Evolutionary conservation across 1,140 invertebrate species (phyloP).

Genomic region (Teleopsis dalmanni): DNA sequence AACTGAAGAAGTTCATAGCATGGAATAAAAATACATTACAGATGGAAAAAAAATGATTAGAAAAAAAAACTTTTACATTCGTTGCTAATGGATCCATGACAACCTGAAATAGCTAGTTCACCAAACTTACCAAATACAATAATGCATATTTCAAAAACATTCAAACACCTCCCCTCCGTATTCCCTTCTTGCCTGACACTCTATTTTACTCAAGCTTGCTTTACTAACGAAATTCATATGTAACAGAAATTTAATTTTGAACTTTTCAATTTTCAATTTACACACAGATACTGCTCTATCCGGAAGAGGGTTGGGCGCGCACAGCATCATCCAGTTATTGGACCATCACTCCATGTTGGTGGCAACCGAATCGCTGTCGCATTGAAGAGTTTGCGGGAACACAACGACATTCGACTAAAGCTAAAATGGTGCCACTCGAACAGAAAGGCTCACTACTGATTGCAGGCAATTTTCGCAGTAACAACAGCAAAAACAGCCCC

Average conservation of each 20-base stretch:
- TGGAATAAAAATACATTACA: too few species aligned
- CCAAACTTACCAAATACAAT: too few species aligned
- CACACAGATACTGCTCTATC: constrained; percentile 67
- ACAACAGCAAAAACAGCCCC: constrained; percentile 18
- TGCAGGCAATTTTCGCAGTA: constrained; percentile 71
- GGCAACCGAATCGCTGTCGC: constrained; percentile 71
- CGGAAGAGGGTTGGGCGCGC: constrained; percentile 78
- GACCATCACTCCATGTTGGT: constrained; percentile 80
- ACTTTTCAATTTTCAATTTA: neutral
- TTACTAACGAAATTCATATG: neutral
- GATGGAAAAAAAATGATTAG: too few species aligned
- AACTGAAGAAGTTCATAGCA: too few species aligned
- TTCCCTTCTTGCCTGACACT: too few species aligned
- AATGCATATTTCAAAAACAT: too few species aligned
- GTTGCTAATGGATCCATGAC: too few species aligned
- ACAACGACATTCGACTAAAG: constrained; percentile 68
- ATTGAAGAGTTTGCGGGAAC: constrained; percentile 70
- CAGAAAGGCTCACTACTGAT: constrained; percentile 65
- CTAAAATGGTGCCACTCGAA: constrained; percentile 70
- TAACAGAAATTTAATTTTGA: neutral
- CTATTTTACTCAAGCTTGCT: neutral
- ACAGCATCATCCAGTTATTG: constrained; percentile 77
- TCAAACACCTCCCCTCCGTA: too few species aligned
- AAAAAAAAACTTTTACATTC: too few species aligned
- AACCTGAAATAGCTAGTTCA: too few species aligned